These are phyloP conservation scores for Caranx ignobilis DNA, from an alignment of 2,113 vertebrate genomes.

Conservation along the genomic window DNA sequence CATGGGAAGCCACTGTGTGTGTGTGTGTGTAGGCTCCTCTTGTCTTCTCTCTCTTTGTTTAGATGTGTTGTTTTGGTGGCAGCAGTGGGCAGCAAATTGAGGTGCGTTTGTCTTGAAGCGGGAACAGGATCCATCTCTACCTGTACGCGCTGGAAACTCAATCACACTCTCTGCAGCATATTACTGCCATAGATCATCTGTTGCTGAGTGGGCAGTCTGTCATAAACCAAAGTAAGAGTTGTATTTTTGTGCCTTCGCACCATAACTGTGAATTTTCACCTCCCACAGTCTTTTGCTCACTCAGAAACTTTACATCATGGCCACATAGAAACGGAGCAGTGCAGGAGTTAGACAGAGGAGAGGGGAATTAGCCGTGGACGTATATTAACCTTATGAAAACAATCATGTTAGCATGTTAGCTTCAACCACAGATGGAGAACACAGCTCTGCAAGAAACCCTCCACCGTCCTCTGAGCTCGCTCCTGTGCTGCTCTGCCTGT, in stretches of 20 bases:
- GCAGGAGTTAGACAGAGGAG: background rate
- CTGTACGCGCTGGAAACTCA: background rate
- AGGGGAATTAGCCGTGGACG: background rate
- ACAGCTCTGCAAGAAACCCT: background rate
- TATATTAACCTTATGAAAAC: conserved; percentile 1
- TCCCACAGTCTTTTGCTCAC: conserved; percentile 43
- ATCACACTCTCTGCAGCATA: conserved; percentile 9
- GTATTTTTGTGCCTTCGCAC: conserved; percentile 60
- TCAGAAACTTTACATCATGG: conserved; percentile 42
- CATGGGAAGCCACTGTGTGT: conserved; percentile 38
- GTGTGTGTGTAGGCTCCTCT: conserved; percentile 24
- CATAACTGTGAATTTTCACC: conserved; percentile 50
- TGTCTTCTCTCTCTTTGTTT: conserved; percentile 1
- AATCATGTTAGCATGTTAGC: background rate
- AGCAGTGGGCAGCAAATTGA: background rate
- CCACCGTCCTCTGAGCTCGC: too few species aligned
- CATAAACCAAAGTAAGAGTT: conserved; percentile 41
- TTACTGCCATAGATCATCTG: conserved; percentile 35
- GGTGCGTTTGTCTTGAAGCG: background rate
- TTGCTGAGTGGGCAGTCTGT: conserved; percentile 47
- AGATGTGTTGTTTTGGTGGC: background rate
- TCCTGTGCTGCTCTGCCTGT: background rate
- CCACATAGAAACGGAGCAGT: background rate
- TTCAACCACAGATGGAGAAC: background rate
- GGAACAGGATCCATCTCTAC: background rate